Evolutionary conservation across 2,797 vertebrate genomes (phyloP).

Genomic region (Sebastolobus alascanus): DNA sequence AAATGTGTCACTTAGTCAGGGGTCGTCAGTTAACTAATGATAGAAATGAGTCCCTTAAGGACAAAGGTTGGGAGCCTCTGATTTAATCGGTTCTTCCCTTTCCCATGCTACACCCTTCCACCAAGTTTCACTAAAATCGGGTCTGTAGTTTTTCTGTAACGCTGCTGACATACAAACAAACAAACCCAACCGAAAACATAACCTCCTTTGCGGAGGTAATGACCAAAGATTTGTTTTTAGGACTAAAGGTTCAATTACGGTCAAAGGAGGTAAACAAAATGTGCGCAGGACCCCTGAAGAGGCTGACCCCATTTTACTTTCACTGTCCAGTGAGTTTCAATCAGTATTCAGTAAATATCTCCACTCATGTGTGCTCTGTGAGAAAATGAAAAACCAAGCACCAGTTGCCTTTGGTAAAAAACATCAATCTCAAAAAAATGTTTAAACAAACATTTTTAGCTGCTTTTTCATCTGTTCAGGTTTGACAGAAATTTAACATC

Average conservation of each 20-base stretch:
- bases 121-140: neutral
- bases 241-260: neutral
- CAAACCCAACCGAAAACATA: neutral
- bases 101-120: neutral
- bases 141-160: neutral
- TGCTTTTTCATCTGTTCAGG: neutral
- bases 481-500: neutral
- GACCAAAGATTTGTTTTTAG: neutral
- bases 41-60: too few relatives aligned
- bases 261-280: constrained; percentile 9
- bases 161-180: neutral
- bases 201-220: neutral
- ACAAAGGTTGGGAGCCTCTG: too few relatives aligned
- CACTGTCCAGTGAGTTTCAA: constrained; percentile 36
- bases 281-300: constrained; percentile 9
- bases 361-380: constrained; percentile 9
- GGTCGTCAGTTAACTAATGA: too few relatives aligned
- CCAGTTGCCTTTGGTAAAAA: neutral
- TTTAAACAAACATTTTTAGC: neutral
- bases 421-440: neutral
- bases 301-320: constrained; percentile 10
- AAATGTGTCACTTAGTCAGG: too few relatives aligned
- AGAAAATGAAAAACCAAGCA: constrained; percentile 8
- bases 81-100: neutral
- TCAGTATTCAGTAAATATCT: constrained; percentile 36